These are phyloP conservation scores for Scaptomyza caliginosa DNA, from an alignment of 2,888 invertebrate species.

Conservation along the genomic window DNA sequence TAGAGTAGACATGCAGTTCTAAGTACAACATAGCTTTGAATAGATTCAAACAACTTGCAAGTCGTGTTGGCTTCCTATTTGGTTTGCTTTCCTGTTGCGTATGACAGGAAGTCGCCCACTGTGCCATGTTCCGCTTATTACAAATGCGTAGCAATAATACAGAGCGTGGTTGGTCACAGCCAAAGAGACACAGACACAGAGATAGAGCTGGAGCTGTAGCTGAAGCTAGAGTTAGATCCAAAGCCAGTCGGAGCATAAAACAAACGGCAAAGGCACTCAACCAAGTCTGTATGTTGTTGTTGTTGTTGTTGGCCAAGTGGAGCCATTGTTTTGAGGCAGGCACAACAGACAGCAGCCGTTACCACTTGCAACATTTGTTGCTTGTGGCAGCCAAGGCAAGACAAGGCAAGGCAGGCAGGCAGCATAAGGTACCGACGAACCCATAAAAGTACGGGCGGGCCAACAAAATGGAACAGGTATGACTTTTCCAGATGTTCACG, in stretches of 20 bases:
- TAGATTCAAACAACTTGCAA: not conserved
- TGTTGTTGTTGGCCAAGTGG: conserved; percentile 53
- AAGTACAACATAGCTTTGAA: conserved; percentile 13
- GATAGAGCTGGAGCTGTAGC: conserved; percentile 15
- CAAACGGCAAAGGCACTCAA: conserved; percentile 75
- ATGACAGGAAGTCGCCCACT: conserved; percentile 62
- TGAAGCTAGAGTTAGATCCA: conserved; percentile 34
- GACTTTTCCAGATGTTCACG: conserved; percentile 70
- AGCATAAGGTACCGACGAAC: conserved; percentile 73
- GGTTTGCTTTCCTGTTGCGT: conserved; percentile 11
- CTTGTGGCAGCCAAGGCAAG: conserved; percentile 35
- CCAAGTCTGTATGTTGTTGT: conserved; percentile 52
- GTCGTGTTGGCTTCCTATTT: not conserved
- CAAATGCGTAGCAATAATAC: conserved; percentile 69
- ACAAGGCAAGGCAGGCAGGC: not conserved
- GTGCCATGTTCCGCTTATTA: conserved; percentile 70
- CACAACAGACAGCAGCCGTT: conserved; percentile 47
- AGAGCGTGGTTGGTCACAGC: conserved; percentile 52
- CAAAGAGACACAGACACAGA: conserved; percentile 36
- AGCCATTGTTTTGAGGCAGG: conserved; percentile 54
- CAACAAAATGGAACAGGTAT: conserved; percentile 76
- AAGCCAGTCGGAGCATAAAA: conserved; percentile 73
- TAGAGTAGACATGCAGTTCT: not conserved
- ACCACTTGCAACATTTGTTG: conserved; percentile 67
- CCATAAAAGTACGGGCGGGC: conserved; percentile 78